phyloP scores from a whole-genome alignment of 2,113 vertebrate species.

The Gracilinanus agilis region DNA sequence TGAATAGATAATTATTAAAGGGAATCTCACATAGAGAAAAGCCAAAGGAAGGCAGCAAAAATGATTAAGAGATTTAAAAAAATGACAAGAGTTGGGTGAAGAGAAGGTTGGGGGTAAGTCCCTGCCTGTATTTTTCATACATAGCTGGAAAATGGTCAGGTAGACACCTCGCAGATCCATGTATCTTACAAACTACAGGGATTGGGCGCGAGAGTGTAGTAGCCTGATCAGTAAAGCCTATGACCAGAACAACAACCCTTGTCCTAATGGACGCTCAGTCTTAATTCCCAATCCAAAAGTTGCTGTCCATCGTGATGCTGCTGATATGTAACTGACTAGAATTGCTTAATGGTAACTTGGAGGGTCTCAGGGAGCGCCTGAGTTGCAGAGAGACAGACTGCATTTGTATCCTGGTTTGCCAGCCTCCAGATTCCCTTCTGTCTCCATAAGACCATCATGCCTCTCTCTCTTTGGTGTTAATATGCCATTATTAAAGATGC shows the following conservation, averaged over 20 bases:
- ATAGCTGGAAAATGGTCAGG: slow-evolving; percentile 22
- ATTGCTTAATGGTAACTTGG: no score
- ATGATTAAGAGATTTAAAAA: slow-evolving; percentile 11
- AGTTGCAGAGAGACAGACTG: neutral
- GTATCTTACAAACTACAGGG: neutral
- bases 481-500: neutral
- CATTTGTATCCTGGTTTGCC: neutral
- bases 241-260: neutral
- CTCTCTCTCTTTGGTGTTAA: neutral
- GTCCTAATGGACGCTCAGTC: neutral
- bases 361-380: neutral
- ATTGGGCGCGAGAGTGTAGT: slow-evolving; percentile 22
- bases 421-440: neutral
- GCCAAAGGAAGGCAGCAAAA: slow-evolving; percentile 19
- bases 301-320: neutral
- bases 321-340: neutral
- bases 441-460: neutral
- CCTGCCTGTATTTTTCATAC: slow-evolving; percentile 25
- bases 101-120: slow-evolving; percentile 4
- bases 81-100: slow-evolving; percentile 30
- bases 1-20: neutral
- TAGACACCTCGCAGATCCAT: slow-evolving; percentile 14
- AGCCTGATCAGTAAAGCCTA: slow-evolving; percentile 14
- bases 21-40: neutral
- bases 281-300: neutral